A percentile compares a stretch with the other conserved stretches of the same genome.
Evolutionary conservation across 1,140 invertebrate genomes (phyloP).

Genomic region (Hestina assimilis): DNA sequence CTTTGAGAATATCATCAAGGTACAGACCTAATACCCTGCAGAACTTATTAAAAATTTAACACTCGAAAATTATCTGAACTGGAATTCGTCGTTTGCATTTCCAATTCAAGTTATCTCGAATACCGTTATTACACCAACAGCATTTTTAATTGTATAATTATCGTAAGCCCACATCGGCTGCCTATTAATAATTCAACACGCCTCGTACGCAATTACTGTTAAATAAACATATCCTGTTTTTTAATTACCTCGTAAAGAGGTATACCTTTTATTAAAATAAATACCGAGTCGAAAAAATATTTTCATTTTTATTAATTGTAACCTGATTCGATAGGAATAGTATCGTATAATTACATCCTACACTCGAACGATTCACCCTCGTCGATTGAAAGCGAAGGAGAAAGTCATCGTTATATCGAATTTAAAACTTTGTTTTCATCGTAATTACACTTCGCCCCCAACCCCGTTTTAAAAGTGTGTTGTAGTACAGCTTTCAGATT

Average conservation of each 20-base stretch:
- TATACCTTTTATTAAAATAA: background rate
- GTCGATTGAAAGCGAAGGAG: background rate
- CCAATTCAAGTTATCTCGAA: conserved; percentile 17
- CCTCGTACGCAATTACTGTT: conserved; percentile 25
- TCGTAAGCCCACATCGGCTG: conserved; percentile 21
- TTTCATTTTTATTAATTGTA: background rate
- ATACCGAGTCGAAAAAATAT: background rate
- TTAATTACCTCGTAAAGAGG: conserved; percentile 15
- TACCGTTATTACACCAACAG: conserved; percentile 21
- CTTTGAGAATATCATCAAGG: too few species aligned
- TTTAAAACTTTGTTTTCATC: conserved; percentile 25
- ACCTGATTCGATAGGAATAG: background rate
- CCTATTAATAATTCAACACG: conserved; percentile 28
- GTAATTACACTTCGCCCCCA: conserved; percentile 21
- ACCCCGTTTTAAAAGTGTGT: conserved; percentile 17
- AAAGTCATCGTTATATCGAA: conserved; percentile 13
- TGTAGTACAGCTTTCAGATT: conserved; percentile 18
- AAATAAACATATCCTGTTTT: conserved; percentile 25
- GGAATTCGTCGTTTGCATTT: conserved; percentile 14
- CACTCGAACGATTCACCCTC: conserved; percentile 2
- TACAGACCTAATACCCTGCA: too few species aligned
- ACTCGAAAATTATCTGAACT: conserved; percentile 8
- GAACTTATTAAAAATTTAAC: too few species aligned
- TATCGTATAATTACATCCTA: background rate
- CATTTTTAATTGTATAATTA: conserved; percentile 31